Percentiles rank a stretch among this genome's conserved stretches.
Evolutionary conservation across 2,888 invertebrate species (phyloP).

Genomic region (Venusia cambrica): DNA sequence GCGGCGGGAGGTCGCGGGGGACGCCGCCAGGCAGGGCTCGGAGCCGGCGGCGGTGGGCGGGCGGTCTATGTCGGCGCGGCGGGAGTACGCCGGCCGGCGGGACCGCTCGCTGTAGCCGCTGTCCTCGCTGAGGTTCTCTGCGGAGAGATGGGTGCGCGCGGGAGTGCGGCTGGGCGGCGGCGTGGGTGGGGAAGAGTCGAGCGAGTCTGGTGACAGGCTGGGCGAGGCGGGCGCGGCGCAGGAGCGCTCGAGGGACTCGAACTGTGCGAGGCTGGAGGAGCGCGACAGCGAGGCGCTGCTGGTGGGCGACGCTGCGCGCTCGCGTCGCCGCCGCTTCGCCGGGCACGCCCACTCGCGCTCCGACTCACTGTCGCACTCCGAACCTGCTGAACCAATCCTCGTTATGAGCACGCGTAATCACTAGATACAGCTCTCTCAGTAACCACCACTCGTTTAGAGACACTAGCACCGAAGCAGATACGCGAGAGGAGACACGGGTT

Average conservation of each 20-base stretch:
- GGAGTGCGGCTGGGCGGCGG: constrained; percentile 58
- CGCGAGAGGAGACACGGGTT: too few species aligned
- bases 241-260: constrained; percentile 88
- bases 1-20: constrained; percentile 58
- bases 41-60: constrained; percentile 58
- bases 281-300: constrained; percentile 84
- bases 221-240: constrained; percentile 70
- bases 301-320: constrained; percentile 67
- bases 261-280: constrained; percentile 91
- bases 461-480: too few species aligned
- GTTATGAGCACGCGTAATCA: constrained; percentile 32
- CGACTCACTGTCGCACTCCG: constrained; percentile 83
- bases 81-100: constrained; percentile 58
- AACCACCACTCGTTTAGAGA: too few species aligned
- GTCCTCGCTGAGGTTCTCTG: constrained; percentile 90
- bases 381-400: constrained; percentile 49
- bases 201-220: constrained; percentile 72
- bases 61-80: constrained; percentile 59
- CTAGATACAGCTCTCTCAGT: constrained; percentile 9
- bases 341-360: constrained; percentile 89
- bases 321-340: constrained; percentile 86
- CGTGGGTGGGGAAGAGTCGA: constrained; percentile 66
- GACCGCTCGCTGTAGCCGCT: constrained; percentile 87
- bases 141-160: constrained; percentile 81
- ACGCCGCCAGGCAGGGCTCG: constrained; percentile 60